Conservation (phyloP, 2,113 vertebrate genomes). For the Speoplatyrhinus poulsoni region DNA sequence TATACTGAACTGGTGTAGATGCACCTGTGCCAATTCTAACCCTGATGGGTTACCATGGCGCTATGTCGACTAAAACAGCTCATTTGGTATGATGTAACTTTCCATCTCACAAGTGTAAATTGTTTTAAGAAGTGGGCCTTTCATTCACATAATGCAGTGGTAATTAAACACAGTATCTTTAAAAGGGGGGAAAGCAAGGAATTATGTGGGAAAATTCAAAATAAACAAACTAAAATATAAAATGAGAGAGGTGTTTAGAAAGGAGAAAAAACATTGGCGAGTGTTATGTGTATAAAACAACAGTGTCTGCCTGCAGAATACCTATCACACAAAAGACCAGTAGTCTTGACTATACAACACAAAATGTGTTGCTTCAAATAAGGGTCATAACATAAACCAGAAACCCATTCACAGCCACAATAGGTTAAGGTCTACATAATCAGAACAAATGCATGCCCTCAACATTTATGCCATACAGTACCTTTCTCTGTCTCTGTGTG, state of each 20-base stretch:
- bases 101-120: no score
- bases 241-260: background rate
- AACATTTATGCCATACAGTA: slow-evolving; percentile 24
- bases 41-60: background rate
- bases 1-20: no score
- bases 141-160: background rate
- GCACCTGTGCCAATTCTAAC: no score
- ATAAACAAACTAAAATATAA: background rate
- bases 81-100: no score
- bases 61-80: no score
- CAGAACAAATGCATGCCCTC: background rate
- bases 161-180: background rate
- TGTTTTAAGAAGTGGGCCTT: no score
- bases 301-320: slow-evolving; percentile 41
- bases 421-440: no score
- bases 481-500: slow-evolving; percentile 38
- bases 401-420: no score
- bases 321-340: slow-evolving; percentile 3
- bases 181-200: background rate
- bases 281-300: slow-evolving; percentile 41
- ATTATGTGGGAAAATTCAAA: slow-evolving; percentile 3
- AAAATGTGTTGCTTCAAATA: no score
- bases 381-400: no score
- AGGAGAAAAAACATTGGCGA: slow-evolving; percentile 5
- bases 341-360: no score